Evolutionary conservation across 2,113 vertebrate genomes (phyloP).

Genomic region (Tyto alba): DNA sequence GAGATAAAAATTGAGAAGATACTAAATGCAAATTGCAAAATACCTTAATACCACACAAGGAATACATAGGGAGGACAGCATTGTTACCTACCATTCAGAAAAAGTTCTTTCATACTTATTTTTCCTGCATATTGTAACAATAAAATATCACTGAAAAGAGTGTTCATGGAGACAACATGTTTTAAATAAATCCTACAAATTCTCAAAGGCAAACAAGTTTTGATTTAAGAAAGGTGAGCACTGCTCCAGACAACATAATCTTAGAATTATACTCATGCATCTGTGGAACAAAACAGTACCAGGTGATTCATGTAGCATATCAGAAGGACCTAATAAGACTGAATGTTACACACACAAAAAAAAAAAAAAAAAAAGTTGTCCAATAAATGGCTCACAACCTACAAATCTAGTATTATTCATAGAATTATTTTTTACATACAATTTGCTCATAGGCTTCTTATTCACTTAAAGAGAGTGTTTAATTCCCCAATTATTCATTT

Average conservation of each 20-base stretch:
- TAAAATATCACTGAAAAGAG: background rate
- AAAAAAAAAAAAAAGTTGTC: background rate
- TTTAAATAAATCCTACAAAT: background rate
- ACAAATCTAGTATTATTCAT: background rate
- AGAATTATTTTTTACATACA: background rate
- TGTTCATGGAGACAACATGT: rapidly evolving
- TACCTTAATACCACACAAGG: background rate
- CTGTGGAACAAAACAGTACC: background rate
- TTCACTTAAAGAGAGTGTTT: background rate
- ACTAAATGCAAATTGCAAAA: background rate
- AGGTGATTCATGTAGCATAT: background rate
- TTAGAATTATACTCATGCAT: background rate
- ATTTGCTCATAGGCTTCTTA: background rate
- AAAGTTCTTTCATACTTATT: background rate
- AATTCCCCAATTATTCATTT: background rate
- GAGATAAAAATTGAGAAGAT: background rate
- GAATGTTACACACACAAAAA: background rate
- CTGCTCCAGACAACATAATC: background rate
- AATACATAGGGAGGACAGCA: background rate
- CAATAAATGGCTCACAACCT: background rate
- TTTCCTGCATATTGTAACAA: background rate
- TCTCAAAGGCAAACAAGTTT: background rate
- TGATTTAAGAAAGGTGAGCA: background rate
- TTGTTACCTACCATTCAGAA: background rate
- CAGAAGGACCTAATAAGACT: background rate